Evolutionary conservation across 2,797 vertebrate genomes (phyloP).

Genomic region (Pseudochromis fuscus): DNA sequence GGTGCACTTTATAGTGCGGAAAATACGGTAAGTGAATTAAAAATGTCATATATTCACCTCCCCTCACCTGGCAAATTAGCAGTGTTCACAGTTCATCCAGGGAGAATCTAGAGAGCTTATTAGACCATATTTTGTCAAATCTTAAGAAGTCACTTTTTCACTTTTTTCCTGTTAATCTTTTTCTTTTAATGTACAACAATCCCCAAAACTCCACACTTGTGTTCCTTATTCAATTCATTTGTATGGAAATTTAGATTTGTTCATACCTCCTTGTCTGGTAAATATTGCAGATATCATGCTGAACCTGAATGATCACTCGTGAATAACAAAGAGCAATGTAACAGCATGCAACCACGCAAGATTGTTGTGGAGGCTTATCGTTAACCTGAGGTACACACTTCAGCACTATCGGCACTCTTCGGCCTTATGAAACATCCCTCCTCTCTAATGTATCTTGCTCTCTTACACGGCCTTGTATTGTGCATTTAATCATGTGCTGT

Average conservation of each 20-base stretch:
- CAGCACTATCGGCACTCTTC: slow-evolving; percentile 14
- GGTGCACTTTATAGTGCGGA: too few relatives aligned
- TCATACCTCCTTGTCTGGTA: slow-evolving; percentile 9
- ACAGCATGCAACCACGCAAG: slow-evolving; percentile 16
- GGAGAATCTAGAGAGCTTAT: too few relatives aligned
- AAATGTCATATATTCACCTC: not conserved
- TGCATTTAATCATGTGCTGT: slow-evolving; percentile 50
- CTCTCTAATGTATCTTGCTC: slow-evolving; percentile 10
- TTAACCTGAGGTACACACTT: slow-evolving; percentile 20
- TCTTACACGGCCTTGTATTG: slow-evolving; percentile 12
- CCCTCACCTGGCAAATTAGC: too few relatives aligned
- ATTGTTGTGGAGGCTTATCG: slow-evolving; percentile 19
- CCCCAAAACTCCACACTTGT: not conserved
- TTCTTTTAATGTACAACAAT: not conserved
- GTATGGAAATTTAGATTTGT: slow-evolving; percentile 20
- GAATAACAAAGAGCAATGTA: slow-evolving; percentile 37
- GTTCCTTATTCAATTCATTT: slow-evolving; percentile 15
- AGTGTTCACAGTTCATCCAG: too few relatives aligned
- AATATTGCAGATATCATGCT: slow-evolving; percentile 10
- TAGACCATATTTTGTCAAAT: not conserved
- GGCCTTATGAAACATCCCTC: slow-evolving; percentile 31
- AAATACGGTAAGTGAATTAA: too few relatives aligned
- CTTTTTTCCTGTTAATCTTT: not conserved
- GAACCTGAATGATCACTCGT: not conserved
- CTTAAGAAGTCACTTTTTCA: not conserved